Percentiles rank a stretch among this genome's conserved stretches.
phyloP scores from a whole-genome alignment of 2,888 invertebrate species.

The Hoplodrina blanda region DNA sequence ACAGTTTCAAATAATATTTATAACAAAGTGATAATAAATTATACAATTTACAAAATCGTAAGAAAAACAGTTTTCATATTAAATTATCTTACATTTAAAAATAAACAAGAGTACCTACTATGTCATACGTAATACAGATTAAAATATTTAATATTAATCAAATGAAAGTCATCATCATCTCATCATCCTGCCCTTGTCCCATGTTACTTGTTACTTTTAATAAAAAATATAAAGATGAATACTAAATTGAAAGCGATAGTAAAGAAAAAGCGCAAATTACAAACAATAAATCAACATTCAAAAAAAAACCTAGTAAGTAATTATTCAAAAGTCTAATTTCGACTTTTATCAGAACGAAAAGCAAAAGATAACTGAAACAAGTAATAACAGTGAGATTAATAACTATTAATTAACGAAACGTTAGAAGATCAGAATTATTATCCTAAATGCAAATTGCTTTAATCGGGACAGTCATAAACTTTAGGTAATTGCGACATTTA shows the following conservation, averaged over 20 bases:
- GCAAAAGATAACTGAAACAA: not conserved
- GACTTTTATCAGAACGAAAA: not conserved
- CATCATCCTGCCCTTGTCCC: no score
- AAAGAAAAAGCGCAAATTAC: slow-evolving; percentile 2
- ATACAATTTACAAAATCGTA: not conserved
- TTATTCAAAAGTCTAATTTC: not conserved
- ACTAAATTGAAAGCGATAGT: not conserved
- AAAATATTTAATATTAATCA: not conserved
- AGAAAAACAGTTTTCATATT: not conserved
- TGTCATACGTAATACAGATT: not conserved
- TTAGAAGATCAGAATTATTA: slow-evolving; percentile 7
- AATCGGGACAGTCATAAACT: slow-evolving; percentile 13
- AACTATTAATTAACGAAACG: slow-evolving; percentile 13
- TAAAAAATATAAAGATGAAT: not conserved
- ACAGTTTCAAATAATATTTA: not conserved
- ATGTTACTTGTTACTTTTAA: no score
- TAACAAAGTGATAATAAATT: not conserved
- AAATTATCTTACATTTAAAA: not conserved
- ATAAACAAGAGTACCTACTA: not conserved
- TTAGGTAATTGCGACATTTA: slow-evolving; percentile 20
- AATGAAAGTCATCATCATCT: no score
- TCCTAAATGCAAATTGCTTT: slow-evolving; percentile 16
- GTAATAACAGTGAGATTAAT: slow-evolving; percentile 23
- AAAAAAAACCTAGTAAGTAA: not conserved
- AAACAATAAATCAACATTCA: not conserved